Conservation (phyloP, 1,140 invertebrate species). For the Lethrus apterus region DNA sequence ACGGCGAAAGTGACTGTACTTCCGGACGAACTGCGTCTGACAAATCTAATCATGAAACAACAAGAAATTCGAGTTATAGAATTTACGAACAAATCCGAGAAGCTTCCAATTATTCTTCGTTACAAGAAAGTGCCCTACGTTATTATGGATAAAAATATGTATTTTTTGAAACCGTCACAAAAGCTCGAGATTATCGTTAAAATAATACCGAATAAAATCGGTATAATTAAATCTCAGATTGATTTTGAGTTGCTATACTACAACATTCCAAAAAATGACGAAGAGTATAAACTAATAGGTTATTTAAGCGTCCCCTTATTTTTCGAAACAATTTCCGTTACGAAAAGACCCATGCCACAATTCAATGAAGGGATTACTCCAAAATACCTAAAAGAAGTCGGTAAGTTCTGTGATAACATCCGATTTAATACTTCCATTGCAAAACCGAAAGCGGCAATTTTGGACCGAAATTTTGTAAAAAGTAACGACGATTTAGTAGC, state of each 20-base stretch:
- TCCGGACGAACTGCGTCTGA: conserved; percentile 21
- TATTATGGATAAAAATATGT: conserved; percentile 18
- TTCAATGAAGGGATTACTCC: conserved; percentile 26
- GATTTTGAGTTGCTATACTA: conserved; percentile 19
- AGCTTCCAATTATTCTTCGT: conserved; percentile 23
- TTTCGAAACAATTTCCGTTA: conserved; percentile 1
- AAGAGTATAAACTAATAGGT: conserved; percentile 9
- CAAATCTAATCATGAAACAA: conserved; percentile 15
- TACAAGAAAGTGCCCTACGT: conserved; percentile 25
- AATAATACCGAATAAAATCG: conserved; percentile 21
- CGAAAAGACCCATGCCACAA: conserved; percentile 10
- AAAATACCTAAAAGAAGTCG: conserved; percentile 24
- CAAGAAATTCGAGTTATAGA: conserved; percentile 15
- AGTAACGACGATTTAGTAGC: conserved; percentile 23
- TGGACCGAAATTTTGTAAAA: conserved; percentile 15
- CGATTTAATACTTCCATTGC: conserved; percentile 21
- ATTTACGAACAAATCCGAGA: conserved; percentile 23
- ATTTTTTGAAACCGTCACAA: conserved; percentile 17
- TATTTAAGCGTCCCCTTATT: neutral
- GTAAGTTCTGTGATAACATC: conserved; percentile 23
- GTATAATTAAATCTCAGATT: conserved; percentile 12
- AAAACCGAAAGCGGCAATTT: conserved; percentile 19
- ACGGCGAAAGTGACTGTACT: conserved; percentile 19
- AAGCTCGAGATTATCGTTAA: conserved; percentile 16
- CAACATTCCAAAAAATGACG: conserved; percentile 2